Evolutionary conservation across 2,113 vertebrate genomes (phyloP), one percentile per base, ranked within the genome.

Genomic region (pig (Sus scrofa)): DNA sequence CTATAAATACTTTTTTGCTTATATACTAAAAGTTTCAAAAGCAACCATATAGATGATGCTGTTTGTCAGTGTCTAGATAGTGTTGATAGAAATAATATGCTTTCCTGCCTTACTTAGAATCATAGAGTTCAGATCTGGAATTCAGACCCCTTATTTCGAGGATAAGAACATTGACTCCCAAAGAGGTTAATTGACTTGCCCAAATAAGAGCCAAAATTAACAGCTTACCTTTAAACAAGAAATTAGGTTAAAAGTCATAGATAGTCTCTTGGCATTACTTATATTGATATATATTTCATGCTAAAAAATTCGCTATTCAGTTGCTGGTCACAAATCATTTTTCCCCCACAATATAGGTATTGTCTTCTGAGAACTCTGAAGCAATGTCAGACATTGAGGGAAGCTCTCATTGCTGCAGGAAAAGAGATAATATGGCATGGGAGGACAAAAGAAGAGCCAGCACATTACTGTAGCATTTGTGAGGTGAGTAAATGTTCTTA

Each of bases 401-500:
- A 99, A 97, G 99, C 99, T 86, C 98, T 99, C 65, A 98, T 98
- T 96, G 97, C 99, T 74, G 99, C 99, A 86, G 99, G 99, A 92
- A 99, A 99, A 98, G 99, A 99, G 95, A 99, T 99, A 32, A 98
- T 99, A 96, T 99, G 99, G 99, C 99, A 99, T 89, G 99, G 99
- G 92, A 98, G 99, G 98, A 99, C 99, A 93, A 99, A 99, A 98
- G 99, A 99, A 56, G 99, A 99, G 97, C 99, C 99, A 86, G 99
- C 99, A 84, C 99, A 99, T 99, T 99, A 99, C 98, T 99, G 99
- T 99, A 99, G 99, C 99, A 99, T 99, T 98, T 99, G 99, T 98
- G 99, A 99, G 99, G 99, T 99, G 96, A 98, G 98, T 98, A 73
- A 83, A 92, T 73, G 1, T 90, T 94, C 27, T 93, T 91, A 68